Evolutionary conservation across 2,113 vertebrate species (phyloP).

Genomic region (Melanerpes aurifrons): DNA sequence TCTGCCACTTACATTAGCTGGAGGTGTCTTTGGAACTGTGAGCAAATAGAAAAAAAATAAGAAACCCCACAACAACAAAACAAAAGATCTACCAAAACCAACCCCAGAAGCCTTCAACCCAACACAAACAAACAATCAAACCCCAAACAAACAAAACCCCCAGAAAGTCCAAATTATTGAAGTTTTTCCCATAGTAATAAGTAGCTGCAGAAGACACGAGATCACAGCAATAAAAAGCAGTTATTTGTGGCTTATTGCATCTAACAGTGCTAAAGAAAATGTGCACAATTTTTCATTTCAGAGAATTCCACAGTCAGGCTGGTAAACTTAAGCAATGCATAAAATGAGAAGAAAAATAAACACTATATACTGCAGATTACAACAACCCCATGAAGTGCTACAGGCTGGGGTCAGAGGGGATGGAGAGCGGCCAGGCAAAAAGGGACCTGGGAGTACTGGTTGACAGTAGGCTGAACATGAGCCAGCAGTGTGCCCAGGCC

Average conservation of each 20-base stretch:
- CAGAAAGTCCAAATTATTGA: constrained; percentile 12
- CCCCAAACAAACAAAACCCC: background rate
- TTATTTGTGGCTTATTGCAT: no score
- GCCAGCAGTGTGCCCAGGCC: no score
- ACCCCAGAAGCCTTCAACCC: no score
- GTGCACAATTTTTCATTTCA: background rate
- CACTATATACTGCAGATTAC: background rate
- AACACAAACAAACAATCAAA: no score
- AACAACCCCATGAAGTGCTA: no score
- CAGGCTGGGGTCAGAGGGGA: no score
- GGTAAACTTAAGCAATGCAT: background rate
- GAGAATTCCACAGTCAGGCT: background rate
- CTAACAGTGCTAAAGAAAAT: background rate
- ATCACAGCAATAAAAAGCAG: constrained; percentile 10
- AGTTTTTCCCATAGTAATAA: background rate
- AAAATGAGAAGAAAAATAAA: background rate
- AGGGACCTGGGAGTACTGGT: no score
- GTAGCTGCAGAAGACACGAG: background rate
- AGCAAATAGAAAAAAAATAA: constrained; percentile 12
- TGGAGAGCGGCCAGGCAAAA: no score
- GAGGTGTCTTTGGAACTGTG: constrained; percentile 92
- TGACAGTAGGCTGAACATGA: no score
- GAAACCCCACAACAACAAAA: background rate
- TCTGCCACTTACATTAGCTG: constrained; percentile 92
- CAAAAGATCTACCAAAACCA: background rate